A percentile compares a stretch with the other conserved stretches of the same genome.
These are phyloP conservation scores for Muschampia plurimacula DNA, from an alignment of 2,888 invertebrate species.

Conservation along the genomic window DNA sequence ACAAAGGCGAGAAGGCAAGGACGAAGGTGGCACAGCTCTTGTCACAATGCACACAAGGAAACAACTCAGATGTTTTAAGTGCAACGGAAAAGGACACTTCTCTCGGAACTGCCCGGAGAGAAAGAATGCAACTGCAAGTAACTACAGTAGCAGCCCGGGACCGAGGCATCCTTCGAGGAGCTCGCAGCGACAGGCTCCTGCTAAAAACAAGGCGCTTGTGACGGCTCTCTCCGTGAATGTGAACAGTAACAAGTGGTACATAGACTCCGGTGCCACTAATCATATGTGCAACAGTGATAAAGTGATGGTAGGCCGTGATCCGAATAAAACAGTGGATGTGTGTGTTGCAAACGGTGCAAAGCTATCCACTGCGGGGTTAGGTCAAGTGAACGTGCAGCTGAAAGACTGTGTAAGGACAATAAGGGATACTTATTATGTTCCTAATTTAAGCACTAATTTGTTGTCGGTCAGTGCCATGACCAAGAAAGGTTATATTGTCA, in stretches of 20 bases:
- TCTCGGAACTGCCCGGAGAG: slow-evolving; percentile 4
- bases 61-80: neutral
- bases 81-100: neutral
- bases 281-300: neutral
- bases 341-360: neutral
- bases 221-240: slow-evolving; percentile 2
- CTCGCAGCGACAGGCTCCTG: neutral
- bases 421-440: neutral
- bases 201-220: neutral
- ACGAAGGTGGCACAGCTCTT: neutral
- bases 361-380: slow-evolving; percentile 4
- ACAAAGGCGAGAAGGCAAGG: neutral
- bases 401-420: slow-evolving; percentile 5
- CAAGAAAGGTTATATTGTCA: neutral
- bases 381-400: neutral
- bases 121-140: neutral
- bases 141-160: neutral
- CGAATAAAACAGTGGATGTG: slow-evolving; percentile 1
- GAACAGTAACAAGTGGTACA: neutral
- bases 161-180: neutral
- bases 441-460: neutral
- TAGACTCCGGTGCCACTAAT: neutral
- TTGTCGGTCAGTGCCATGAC: slow-evolving; percentile 1
- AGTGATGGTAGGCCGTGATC: slow-evolving; percentile 1
- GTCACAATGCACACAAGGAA: neutral